Evolutionary conservation across 2,888 invertebrate species (phyloP), one percentile per base, ranked within the genome.

Genomic region (Carpatolechia fugitivella): DNA sequence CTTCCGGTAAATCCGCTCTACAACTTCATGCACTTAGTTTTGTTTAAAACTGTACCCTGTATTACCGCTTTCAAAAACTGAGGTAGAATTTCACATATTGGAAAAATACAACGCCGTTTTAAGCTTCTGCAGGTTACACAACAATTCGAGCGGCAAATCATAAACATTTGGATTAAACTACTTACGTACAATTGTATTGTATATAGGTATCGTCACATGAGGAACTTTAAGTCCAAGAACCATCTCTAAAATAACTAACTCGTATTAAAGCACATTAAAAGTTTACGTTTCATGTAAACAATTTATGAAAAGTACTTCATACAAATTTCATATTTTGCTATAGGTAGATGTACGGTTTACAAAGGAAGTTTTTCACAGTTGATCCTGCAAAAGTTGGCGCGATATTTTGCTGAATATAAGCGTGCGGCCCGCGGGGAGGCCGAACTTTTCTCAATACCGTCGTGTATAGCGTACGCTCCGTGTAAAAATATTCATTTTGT

Each of bases 1-100:
- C 82, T 80, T 91, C 91, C 80, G 89, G 86, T 72, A 91, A 88
- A 82, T 88, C 90, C 82, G 85, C 84, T 78, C 83, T 78, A 86
- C 84, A 82, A 83, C 85, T 84, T 76, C 74, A 70, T 80, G 84
- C 83, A 85, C 82, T 85, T 81, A 85, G 80, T 81, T 85, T 83
- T 78, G 80, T 82, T 80, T 79, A 76, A 83, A 78, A 76, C 76
- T 73, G 70, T 69, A 58, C 61, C 64, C 67, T 52, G 52, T 50
- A 50, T 36, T 10, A 35, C 70, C 67, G 70, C 67, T 69, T 66
- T 69, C 70, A 55, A 61, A 62, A 64, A 63, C 60, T 20, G 36
- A 47, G 13, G 29, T 36, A 29, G 16, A 38, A 33, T 41, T 52
- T 52, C 46, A 7, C 24, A 8, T 20, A 30, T 47, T 14, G 14